phyloP scores from a whole-genome alignment of 2,797 vertebrate species.

The Aldrovandia affinis region DNA sequence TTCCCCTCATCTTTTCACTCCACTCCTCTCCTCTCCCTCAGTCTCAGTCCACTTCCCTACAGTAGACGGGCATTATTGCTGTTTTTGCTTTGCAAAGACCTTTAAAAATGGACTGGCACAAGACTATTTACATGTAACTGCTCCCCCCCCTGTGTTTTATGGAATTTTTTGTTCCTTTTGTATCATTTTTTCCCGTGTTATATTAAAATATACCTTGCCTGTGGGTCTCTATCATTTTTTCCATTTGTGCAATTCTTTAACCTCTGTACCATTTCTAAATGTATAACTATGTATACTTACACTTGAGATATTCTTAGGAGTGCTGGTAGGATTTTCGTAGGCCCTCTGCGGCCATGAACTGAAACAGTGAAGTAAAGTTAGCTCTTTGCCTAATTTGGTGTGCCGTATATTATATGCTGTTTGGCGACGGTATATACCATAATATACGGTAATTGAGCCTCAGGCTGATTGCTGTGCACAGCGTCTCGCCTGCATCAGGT shows the following conservation, averaged over 20 bases:
- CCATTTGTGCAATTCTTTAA: slow-evolving; percentile 41
- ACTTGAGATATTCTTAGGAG: slow-evolving; percentile 19
- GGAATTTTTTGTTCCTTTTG: slow-evolving; percentile 68
- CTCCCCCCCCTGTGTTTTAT: slow-evolving; percentile 56
- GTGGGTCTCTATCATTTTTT: slow-evolving; percentile 70
- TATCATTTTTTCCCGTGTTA: slow-evolving; percentile 71
- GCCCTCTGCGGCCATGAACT: background rate
- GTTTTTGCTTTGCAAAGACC: background rate
- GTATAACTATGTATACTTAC: slow-evolving; percentile 49
- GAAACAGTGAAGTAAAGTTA: slow-evolving; percentile 46
- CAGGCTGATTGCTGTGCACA: slow-evolving; percentile 36
- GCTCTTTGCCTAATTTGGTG: slow-evolving; percentile 55
- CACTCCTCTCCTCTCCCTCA: slow-evolving; percentile 19
- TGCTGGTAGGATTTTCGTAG: background rate
- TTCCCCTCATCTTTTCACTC: slow-evolving; percentile 27
- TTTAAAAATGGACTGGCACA: slow-evolving; percentile 15
- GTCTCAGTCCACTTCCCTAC: slow-evolving; percentile 16
- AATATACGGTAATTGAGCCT: slow-evolving; percentile 49
- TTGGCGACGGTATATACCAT: slow-evolving; percentile 65
- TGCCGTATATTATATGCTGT: slow-evolving; percentile 63
- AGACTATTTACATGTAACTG: slow-evolving; percentile 16
- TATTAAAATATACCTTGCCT: slow-evolving; percentile 80
- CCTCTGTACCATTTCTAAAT: slow-evolving; percentile 34
- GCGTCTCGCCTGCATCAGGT: slow-evolving; percentile 52
- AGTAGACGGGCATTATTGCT: slow-evolving; percentile 5